Base-by-base conservation (phyloP, 1,140 invertebrate genomes). In the Chlorops oryzae region DNA sequence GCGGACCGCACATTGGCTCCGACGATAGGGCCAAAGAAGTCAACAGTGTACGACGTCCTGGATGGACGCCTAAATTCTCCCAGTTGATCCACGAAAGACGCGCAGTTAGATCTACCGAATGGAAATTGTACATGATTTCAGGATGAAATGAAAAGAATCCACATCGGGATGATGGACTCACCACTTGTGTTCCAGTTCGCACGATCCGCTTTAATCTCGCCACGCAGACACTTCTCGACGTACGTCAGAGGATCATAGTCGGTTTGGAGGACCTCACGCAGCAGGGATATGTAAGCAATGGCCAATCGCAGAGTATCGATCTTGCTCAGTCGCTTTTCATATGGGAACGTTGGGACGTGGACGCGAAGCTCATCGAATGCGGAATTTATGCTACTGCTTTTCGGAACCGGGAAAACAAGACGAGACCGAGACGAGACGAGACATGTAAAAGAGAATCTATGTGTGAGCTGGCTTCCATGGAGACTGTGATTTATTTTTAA, bases 1-100 rank as follows among this genome's bases (percentile, higher is more conserved):
- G 63, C 2, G 61, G 52, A 15, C 67, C 68, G 38, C 68, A 82
- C 61, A 85, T 77, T 55, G 82, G 85, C 54, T 92, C 88, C 2
- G 87, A 81, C 27, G 87, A 86, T 3, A 92, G 72, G 0, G 87
- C 86, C 3, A 92, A 73, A 0, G 88, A 87, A 1, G 88, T 90
- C 0, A 93, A 74, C 3, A 90, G 80, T 15, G 86, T 89, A 52
- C 90, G 76, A 35, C 89, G 75, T 52, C 88, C 88, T 6, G 92
- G 90, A 70, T 89, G 90, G 0, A 96, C 91, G 0, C 96, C 96
- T 0, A 99, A 78, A 70, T 94, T 96, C 71, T 96, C 92, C 96
- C 96, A 99, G 63, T 98, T 97, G 50, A 99, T 97, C 96, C 96
- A 99, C 0, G 92, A 96, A 5, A 99, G 76, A 46, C 96, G 78